Evolutionary conservation across 2,113 vertebrate species (phyloP).

Genomic region (Cebidichthys violaceus): DNA sequence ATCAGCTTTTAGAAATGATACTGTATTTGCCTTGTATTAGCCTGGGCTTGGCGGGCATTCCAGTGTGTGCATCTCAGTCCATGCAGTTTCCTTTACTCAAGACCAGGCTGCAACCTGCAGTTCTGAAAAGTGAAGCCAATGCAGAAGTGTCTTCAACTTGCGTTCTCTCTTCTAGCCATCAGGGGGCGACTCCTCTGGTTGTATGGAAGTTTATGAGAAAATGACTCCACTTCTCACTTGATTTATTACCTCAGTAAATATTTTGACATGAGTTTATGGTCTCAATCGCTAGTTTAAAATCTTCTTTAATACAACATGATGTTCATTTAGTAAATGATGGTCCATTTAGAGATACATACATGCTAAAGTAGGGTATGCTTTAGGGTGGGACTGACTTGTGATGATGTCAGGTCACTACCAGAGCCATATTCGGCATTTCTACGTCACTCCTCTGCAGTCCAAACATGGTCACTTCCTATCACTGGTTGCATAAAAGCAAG

Average conservation of each 20-base stretch:
- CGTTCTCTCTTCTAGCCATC: neutral
- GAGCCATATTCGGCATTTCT: neutral
- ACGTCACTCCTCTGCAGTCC: neutral
- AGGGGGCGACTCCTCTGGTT: neutral
- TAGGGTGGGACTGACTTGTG: neutral
- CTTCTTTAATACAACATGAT: neutral
- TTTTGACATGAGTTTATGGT: neutral
- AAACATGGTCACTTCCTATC: neutral
- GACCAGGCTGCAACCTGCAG: neutral
- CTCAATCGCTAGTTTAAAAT: neutral
- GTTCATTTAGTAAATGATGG: neutral
- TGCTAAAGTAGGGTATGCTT: neutral
- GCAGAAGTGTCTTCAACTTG: neutral
- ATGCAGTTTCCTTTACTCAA: neutral
- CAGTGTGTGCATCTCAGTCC: neutral
- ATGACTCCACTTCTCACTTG: neutral
- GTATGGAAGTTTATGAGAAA: neutral
- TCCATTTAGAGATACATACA: neutral
- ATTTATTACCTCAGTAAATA: neutral
- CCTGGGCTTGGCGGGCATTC: neutral
- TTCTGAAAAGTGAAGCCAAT: neutral
- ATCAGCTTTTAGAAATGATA: conserved; percentile 3
- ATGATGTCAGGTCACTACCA: neutral
- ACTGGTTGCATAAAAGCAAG: neutral
- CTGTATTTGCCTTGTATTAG: conserved; percentile 4